Base-by-base conservation (phyloP, 2,113 vertebrate genomes). In the Procavia capensis region DNA sequence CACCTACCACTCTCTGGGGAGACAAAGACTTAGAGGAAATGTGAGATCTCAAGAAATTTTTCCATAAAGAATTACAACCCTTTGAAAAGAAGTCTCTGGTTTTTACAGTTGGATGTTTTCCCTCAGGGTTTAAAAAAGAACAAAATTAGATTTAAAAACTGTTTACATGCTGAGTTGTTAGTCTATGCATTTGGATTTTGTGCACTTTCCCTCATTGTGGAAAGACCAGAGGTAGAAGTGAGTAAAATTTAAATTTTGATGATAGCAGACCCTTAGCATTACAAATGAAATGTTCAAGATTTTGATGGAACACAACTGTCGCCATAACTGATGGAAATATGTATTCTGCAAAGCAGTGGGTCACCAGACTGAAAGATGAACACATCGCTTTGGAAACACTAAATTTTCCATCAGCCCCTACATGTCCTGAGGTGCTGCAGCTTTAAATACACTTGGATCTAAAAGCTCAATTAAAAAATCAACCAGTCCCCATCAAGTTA, bases 11-110 rank as follows among this genome's bases (percentile, higher is more conserved):
- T 54, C 66, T 91, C 25, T 34, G 50, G 72, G 76, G 91, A 92
- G 66, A 72, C 14, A 36, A 64, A 91, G 41, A 47, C 74, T 63
- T 59, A 47, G 43, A 90, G 34, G 76, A 81, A 11, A 64, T 47
- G 7, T 31, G 34, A 91, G 90, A 88, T 88, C 50, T 84, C 54
- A 29, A 79, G 45, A 92, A 88, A 90, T 11, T 47, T 27, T 25
- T 82, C 85, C 17, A 2, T 29, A 59, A 78, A 95, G 90, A 93
- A 88, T 43, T 45, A 27, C 83, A 10, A 76, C 22, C 5, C 31
- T 76, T 86, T 85, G 13, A 25, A 95, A 95, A 83, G 27, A 82
- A 93, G 39, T 41, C 59, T 82, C 64, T 75, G 61, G 17, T 68
- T 78, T 34, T 93, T 83, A 57, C 19, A 68, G 39, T 25, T 41